Conservation (phyloP, 37 sponge, comb jelly and placozoan genomes). For the Theonella swinhoei region DNA sequence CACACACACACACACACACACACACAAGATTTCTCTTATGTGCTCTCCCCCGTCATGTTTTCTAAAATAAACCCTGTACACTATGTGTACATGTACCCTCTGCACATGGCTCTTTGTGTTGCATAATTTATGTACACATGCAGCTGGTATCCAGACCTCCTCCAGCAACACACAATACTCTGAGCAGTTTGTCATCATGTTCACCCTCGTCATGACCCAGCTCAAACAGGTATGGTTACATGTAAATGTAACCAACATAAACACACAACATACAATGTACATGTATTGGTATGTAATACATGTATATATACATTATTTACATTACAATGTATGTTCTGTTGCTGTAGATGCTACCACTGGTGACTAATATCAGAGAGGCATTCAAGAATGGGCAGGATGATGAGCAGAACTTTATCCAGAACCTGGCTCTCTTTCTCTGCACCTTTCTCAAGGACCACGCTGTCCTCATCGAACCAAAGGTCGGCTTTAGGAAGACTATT, state of each 20-base stretch:
- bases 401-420: constrained; percentile 98
- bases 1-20: too few relatives aligned
- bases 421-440: constrained; percentile 94
- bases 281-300: too few relatives aligned
- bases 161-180: constrained; percentile 67
- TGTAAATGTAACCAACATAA: neutral
- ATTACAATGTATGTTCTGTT: constrained; percentile 2
- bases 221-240: constrained; percentile 76
- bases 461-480: constrained; percentile 82
- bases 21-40: too few relatives aligned
- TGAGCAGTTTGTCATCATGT: constrained; percentile 83
- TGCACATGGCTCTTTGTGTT: too few relatives aligned
- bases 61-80: too few relatives aligned
- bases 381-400: constrained; percentile 92
- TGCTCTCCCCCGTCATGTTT: too few relatives aligned
- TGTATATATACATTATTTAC: too few relatives aligned
- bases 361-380: constrained; percentile 91
- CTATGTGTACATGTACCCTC: too few relatives aligned
- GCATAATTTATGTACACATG: too few relatives aligned
- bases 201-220: constrained; percentile 86
- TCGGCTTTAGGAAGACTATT: neutral
- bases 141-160: constrained; percentile 83
- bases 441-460: constrained; percentile 94
- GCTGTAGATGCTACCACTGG: constrained; percentile 90
- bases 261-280: too few relatives aligned